phyloP scores from a whole-genome alignment of 2,113 vertebrate species.

The Podiceps cristatus region DNA sequence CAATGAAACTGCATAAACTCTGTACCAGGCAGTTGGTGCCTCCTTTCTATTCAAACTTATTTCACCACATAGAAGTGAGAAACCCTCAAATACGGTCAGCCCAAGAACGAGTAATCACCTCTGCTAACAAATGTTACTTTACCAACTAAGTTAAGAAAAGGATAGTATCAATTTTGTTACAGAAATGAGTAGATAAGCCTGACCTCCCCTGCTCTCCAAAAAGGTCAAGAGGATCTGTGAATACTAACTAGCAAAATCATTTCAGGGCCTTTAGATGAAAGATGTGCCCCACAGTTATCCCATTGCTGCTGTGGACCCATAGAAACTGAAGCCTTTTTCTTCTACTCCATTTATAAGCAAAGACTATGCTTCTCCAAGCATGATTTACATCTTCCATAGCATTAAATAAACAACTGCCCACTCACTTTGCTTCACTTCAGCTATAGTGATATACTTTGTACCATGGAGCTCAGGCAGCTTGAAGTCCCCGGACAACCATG shows the following conservation, averaged over 20 bases:
- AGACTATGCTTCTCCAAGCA: neutral
- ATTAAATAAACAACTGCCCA: neutral
- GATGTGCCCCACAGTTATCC: neutral
- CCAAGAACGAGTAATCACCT: neutral
- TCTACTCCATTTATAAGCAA: neutral
- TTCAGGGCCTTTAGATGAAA: neutral
- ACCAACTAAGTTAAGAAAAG: neutral
- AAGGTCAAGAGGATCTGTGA: neutral
- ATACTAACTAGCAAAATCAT: neutral
- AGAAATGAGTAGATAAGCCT: neutral
- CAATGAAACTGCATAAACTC: neutral
- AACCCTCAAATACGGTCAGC: neutral
- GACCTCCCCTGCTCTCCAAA: neutral
- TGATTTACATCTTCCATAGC: neutral
- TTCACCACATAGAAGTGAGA: neutral
- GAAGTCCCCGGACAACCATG: neutral
- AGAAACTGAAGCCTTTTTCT: neutral
- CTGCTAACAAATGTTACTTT: neutral
- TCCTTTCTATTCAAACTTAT: neutral
- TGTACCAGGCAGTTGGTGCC: neutral
- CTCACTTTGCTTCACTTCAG: neutral
- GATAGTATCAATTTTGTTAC: neutral
- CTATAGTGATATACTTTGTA: neutral
- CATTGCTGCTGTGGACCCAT: neutral
- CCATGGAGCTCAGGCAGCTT: neutral